Base-by-base conservation (phyloP, 2,888 invertebrate species). In the Thumatha senex region DNA sequence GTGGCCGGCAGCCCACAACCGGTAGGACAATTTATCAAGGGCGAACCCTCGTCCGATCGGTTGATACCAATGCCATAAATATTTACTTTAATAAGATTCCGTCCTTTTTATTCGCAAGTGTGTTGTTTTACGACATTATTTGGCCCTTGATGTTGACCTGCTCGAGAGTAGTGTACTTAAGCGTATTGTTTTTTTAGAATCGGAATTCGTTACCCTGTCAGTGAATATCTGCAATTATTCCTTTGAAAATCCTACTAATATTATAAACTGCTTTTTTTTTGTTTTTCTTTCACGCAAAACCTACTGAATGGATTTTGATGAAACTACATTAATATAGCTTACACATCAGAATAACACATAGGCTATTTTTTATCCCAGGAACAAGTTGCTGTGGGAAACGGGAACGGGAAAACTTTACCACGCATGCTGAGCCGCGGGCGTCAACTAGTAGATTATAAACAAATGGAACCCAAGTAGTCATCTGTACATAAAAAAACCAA, bases 21-120 rank as follows among this genome's bases (percentile, higher is more conserved):
- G 83, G 79, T 76, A 74, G 78, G 83, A 84, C 87, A 83, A 89
- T 90, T 89, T 90, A 89, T 90, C 90, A 89, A 85, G 80, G 74
- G 81, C 78, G 83, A 78, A 86, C 86, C 86, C 89, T 89, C 82
- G 85, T 87, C 88, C 89, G 86, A 89, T 88, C 86, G 88, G 82
- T 86, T 88, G 88, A 89, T 88, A 83, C 88, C 85, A 84, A 82
- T 85, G 86, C 87, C 86, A 90, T 90, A 89, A 90, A 91, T 91
- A 90, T 90, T 90, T 90, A 89, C 89, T 90, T 91, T 89, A 89
- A 89, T 91, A 90, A 89, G 85, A 89, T 89, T 87, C 86, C 82
- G 84, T 85, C 86, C 86, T 80, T 89, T 87, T 85, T 86, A 86
- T 87, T 86, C 81, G 81, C 74, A 74, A 76, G 72, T 78, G 74